Evolutionary conservation across 2,113 vertebrate species (phyloP).

Genomic region (Tragelaphus scriptus): DNA sequence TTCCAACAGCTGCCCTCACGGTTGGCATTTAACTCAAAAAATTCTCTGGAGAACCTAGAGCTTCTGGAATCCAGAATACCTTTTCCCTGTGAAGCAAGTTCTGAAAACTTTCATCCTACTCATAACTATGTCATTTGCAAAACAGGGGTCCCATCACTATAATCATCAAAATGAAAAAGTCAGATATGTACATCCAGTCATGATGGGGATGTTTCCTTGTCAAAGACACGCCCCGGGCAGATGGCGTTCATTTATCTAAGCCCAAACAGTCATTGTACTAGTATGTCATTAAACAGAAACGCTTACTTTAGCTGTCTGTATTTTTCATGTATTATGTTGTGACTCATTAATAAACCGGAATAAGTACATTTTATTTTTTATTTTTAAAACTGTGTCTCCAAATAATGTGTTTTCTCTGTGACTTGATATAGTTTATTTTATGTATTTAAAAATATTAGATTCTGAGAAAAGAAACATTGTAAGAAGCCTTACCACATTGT

Average conservation of each 20-base stretch:
- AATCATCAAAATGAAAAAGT: not conserved
- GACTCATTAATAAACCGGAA: not conserved
- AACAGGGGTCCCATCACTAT: not conserved
- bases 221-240: too few species aligned
- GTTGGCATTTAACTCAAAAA: not conserved
- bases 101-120: not conserved
- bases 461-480: not conserved
- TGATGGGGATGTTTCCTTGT: not conserved
- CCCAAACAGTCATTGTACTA: not conserved
- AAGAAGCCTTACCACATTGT: not conserved
- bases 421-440: not conserved
- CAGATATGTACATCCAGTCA: not conserved
- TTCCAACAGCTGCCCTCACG: not conserved
- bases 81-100: not conserved
- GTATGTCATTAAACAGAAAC: not conserved
- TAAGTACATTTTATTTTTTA: not conserved
- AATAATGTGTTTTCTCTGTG: not conserved
- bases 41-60: not conserved
- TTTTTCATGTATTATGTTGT: not conserved
- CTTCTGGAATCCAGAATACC: not conserved
- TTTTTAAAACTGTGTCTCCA: not conserved
- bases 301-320: not conserved
- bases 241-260: not conserved
- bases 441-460: not conserved
- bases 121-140: not conserved